Evolutionary conservation across 2,113 vertebrate species (phyloP).

Genomic region (Mustela lutreola): DNA sequence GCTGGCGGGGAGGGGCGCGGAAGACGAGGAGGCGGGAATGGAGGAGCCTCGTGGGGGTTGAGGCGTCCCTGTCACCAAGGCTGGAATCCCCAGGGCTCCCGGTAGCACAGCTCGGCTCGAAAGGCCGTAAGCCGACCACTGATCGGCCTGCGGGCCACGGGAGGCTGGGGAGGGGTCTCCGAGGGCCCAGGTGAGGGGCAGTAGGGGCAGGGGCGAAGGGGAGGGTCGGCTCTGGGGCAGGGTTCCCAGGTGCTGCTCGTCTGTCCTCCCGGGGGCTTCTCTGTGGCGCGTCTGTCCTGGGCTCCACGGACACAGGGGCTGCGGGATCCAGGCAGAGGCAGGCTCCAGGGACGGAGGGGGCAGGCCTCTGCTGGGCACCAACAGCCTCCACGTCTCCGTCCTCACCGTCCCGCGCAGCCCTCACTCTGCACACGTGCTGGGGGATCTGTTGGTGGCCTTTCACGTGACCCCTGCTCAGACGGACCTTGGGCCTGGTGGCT

Average conservation of each 20-base stretch:
- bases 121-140: too few species aligned
- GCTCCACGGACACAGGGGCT: not conserved
- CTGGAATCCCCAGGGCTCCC: not conserved
- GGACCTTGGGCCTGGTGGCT: not conserved
- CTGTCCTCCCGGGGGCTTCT: accelerated
- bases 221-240: too few species aligned
- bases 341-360: not conserved
- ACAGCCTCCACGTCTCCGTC: not conserved
- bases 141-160: too few species aligned
- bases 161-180: too few species aligned
- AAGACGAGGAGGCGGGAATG: not conserved
- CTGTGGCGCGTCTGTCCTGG: not conserved
- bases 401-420: not conserved
- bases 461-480: not conserved
- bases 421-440: not conserved
- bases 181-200: too few species aligned
- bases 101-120: not conserved
- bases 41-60: too few species aligned
- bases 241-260: not conserved
- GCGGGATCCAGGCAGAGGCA: not conserved
- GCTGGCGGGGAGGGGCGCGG: not conserved
- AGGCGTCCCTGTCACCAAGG: too few species aligned
- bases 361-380: not conserved
- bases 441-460: not conserved
- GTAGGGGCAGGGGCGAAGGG: too few species aligned